Evolutionary conservation across 2,888 invertebrate species (phyloP), one percentile per base, ranked within the genome.

Genomic region (Nebria salina): DNA sequence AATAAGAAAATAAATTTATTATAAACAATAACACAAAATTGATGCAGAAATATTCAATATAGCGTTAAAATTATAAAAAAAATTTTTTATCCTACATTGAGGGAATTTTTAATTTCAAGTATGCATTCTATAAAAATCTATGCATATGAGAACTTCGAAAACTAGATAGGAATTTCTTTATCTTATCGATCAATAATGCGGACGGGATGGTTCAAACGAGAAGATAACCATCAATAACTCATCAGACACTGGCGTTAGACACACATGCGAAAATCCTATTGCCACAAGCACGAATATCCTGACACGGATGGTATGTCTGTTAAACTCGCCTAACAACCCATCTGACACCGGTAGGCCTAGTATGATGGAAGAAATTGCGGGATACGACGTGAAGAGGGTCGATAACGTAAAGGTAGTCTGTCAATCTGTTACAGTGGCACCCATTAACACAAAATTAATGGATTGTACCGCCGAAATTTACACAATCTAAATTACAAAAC

Each of bases 191-290:
- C 75, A 75, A 75, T 75, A 75, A 34, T 75, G 75, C 65, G 34
- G 73, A 13, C 70, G 43, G 65, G n/a, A 26, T 64, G 64, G 43
- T 65, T 75, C 26, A 65, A n/a, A 65, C 75, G 65, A 64, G 77
- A 73, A 75, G 77, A 77, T 77, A 77, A 72, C 77, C 72, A 77
- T 77, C 77, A 77, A 77, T 77, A 77, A 77, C 77, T 77, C 77
- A 77, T 77, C 77, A 72, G 20, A 70, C 70, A 34, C 13, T 20
- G 73, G 42, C 72, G 77, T 72, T 72, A 72, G 64, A 26, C 34
- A 54, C 54, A 54, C 54, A 54, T 54, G 54, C 54, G 54, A 54
- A 54, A 54, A 54, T 54, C 54, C 54, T 54, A 13, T 54, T 54
- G 54, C 54, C 54, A 54, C 54, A 54, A 13, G 73, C 73, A 73